phyloP scores from a whole-genome alignment of 2,797 vertebrate genomes.

The Molothrus ater region DNA sequence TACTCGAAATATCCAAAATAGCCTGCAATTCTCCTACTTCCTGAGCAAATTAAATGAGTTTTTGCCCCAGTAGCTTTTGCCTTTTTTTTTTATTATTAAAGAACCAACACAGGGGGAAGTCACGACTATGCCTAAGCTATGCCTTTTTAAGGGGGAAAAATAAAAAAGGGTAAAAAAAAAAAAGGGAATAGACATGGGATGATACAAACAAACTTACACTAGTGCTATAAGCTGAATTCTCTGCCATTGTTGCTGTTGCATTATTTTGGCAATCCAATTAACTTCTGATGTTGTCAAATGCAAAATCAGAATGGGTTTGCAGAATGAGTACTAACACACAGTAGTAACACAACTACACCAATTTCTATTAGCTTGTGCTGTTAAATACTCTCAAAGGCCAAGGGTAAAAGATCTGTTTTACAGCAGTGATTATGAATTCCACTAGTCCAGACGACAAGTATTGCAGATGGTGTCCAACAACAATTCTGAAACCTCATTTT shows the following conservation, averaged over 20 bases:
- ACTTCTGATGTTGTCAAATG: not conserved
- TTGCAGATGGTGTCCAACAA: not conserved
- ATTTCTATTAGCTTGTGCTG: not conserved
- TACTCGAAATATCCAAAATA: not conserved
- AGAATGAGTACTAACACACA: not conserved
- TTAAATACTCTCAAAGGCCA: not conserved
- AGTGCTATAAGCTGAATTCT: not conserved
- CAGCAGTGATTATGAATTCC: not conserved
- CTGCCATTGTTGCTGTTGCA: not conserved
- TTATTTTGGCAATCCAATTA: not conserved
- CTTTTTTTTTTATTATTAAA: not conserved
- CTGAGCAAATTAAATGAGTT: not conserved
- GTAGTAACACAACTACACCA: not conserved
- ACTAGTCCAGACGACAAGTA: not conserved
- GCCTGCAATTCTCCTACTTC: not conserved
- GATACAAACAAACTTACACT: not conserved
- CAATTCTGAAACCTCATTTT: not conserved
- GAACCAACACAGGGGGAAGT: not conserved
- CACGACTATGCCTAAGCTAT: not conserved
- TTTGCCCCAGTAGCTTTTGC: not conserved
- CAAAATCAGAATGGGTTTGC: not conserved
- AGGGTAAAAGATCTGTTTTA: not conserved
- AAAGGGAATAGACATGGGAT: not conserved
- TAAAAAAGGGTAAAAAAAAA: no score
- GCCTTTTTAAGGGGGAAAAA: not conserved